A percentile compares a stretch with the other conserved stretches of the same genome.
These are phyloP conservation scores for Phania funesta DNA, from an alignment of 2,888 invertebrate genomes.

Conservation along the genomic window DNA sequence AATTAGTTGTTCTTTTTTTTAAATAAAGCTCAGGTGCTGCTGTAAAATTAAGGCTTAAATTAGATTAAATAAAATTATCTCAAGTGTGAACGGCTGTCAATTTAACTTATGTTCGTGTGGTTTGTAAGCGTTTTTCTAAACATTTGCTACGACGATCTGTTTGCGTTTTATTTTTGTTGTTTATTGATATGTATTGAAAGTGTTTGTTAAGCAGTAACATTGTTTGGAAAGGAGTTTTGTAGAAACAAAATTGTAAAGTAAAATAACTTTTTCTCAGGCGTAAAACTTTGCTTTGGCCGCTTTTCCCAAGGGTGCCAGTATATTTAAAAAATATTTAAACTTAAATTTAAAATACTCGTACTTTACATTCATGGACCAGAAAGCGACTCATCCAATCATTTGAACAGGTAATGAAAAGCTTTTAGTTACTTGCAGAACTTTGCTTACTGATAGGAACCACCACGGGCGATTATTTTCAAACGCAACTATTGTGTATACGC, in stretches of 20 bases:
- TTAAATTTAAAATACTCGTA: not conserved
- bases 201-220: conserved; percentile 19
- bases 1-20: conserved; percentile 56
- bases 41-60: conserved; percentile 37
- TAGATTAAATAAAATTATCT: not conserved
- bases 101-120: not conserved
- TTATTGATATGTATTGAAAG: conserved; percentile 53
- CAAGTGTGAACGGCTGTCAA: not conserved
- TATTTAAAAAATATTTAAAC: not conserved
- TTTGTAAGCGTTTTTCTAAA: conserved; percentile 23
- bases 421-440: no score
- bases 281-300: not conserved
- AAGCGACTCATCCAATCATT: no score
- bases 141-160: conserved; percentile 22
- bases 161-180: conserved; percentile 27
- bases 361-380: no score
- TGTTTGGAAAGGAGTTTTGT: not conserved
- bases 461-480: no score
- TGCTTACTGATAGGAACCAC: no score
- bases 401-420: no score
- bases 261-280: not conserved
- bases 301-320: not conserved
- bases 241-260: not conserved
- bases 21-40: conserved; percentile 65
- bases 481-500: no score